Conservation (phyloP, 2,113 vertebrate genomes). For the Semnornis frantzii region DNA sequence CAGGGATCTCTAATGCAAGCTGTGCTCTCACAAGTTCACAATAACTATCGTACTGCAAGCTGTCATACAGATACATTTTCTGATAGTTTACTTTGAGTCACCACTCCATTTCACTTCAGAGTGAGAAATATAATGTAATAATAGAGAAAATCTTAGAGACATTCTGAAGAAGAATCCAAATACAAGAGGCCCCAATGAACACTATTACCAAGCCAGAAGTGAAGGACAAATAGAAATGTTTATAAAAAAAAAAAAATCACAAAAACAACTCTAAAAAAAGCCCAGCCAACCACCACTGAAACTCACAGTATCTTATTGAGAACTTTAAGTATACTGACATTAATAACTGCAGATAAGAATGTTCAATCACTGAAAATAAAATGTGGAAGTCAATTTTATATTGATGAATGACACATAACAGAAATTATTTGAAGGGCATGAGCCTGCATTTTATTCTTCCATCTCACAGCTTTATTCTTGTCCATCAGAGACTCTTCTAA, state of each 20-base stretch:
- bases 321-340: background rate
- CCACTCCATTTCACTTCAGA: background rate
- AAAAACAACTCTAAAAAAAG: no score
- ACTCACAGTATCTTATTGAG: background rate
- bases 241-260: background rate
- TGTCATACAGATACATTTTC: background rate
- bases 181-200: background rate
- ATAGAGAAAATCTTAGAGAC: background rate
- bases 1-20: background rate
- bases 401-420: background rate
- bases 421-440: background rate
- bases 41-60: background rate
- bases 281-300: background rate
- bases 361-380: background rate
- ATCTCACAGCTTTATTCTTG: background rate
- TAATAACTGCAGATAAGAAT: background rate
- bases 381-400: background rate
- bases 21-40: background rate
- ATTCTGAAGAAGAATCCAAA: background rate
- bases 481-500: background rate
- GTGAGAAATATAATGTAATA: background rate
- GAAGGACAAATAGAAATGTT: background rate
- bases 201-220: background rate
- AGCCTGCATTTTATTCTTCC: background rate
- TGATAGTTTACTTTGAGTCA: background rate